phyloP scores from a whole-genome alignment of 2,113 vertebrate species.

The Brachyhypopomus occidentalis region DNA sequence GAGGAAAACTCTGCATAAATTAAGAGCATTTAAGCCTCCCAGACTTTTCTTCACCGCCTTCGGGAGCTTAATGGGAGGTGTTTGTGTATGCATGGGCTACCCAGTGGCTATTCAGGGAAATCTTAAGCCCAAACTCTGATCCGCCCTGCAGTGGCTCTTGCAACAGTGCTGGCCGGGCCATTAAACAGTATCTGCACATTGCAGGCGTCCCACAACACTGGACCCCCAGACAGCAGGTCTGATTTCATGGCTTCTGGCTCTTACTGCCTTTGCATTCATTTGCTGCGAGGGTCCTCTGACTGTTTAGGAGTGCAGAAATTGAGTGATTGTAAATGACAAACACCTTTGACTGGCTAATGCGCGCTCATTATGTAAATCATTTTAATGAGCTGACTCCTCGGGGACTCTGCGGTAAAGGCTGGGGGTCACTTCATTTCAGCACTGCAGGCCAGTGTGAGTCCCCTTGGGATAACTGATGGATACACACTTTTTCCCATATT shows the following conservation, averaged over 20 bases:
- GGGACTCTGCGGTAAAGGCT: constrained; percentile 14
- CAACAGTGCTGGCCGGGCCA: background rate
- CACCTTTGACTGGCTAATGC: constrained; percentile 11
- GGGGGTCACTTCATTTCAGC: constrained; percentile 9
- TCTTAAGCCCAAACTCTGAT: constrained; percentile 3
- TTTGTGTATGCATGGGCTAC: background rate
- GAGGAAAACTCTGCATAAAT: background rate
- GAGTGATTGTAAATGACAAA: constrained; percentile 14
- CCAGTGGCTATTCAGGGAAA: constrained; percentile 5
- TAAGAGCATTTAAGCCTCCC: background rate
- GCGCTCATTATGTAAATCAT: constrained; percentile 26
- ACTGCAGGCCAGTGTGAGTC: background rate
- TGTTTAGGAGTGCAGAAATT: background rate
- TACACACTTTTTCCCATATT: constrained; percentile 7
- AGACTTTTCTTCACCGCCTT: constrained; percentile 3
- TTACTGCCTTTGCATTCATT: background rate
- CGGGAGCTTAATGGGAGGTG: background rate
- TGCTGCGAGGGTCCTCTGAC: background rate
- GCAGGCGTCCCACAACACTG: background rate
- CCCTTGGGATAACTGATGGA: constrained; percentile 13
- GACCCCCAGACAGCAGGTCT: background rate
- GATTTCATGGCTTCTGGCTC: constrained; percentile 1
- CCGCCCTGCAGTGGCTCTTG: background rate
- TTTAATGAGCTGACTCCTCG: constrained; percentile 7
- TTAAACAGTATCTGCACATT: background rate